Base-by-base conservation (phyloP, 2,888 invertebrate genomes). In the Agrochola lota region DNA sequence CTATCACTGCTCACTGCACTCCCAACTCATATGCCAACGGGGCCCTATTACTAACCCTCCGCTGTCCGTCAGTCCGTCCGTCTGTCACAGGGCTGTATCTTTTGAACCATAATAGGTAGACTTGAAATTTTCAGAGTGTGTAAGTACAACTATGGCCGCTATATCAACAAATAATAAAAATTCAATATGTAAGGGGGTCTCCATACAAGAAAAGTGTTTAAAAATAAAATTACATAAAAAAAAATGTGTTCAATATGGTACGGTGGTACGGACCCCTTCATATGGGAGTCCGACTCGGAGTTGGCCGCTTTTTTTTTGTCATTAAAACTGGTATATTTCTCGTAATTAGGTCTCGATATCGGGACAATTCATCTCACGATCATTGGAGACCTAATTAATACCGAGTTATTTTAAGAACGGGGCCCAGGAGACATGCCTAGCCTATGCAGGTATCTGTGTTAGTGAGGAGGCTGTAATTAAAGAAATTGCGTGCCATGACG, bases 321-420 rank as follows among this genome's bases (percentile, higher is more conserved):
- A 79, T 85, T 81, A 82, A 88, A 89, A 88, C 83, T 74, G 79
- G 84, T 83, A 88, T 82, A 85, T 81, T 84, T 81, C 84, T 80
- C 59, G 85, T 86, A 88, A 88, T 88, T 89, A 88, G 83, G 82
- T 71, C 85, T 81, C 75, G 67, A 77, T 89, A 88, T 88, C 88
- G 26, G 52, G 17, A 80, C 86, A 78, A 85, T 80, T 79, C 89
- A 89, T 89, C 88, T 88, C 88, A 88, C 88, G 88, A 88, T 88
- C 85, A 89, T 83, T 85, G 83, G 72, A 75, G 79, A 82, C 81
- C 85, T 88, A 87, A 89, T 88, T 88, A 88, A 89, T 86, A 84
- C 80, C 0, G 52, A 72, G 80, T 79, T 88, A 88, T 88, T 89
- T 88, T 86, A 83, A 89, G 81, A 79, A 30, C 63, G 73, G 46